Conservation (phyloP, 2,113 vertebrate genomes). For the Sciurus niger region DNA sequence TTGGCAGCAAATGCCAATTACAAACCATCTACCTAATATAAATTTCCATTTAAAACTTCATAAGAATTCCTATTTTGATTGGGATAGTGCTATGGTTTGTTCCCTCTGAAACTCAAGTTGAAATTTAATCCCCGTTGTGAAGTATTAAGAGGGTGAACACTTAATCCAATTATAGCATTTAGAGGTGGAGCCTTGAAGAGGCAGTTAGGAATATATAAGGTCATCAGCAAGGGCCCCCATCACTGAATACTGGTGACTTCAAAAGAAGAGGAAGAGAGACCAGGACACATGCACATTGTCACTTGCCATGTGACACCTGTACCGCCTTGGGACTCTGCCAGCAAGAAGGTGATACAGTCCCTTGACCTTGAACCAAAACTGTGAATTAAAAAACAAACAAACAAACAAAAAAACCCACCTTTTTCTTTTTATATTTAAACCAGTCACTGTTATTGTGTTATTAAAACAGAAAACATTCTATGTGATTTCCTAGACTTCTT, state of each 20-base stretch:
- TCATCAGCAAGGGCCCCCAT: neutral
- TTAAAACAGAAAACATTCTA: neutral
- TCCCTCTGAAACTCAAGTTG: neutral
- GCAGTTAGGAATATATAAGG: neutral
- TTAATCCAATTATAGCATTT: neutral
- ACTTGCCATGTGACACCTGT: neutral
- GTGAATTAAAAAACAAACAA: neutral
- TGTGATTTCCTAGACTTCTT: neutral
- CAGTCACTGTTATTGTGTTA: neutral
- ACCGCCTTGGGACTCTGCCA: neutral
- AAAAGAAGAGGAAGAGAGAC: neutral
- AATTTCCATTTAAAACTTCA: conserved; percentile 5
- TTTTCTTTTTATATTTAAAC: neutral
- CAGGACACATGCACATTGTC: neutral
- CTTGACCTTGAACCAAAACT: neutral
- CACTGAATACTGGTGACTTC: neutral
- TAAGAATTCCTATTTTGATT: neutral
- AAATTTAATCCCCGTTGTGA: neutral
- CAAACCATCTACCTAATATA: neutral
- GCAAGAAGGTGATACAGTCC: neutral
- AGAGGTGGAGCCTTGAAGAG: neutral
- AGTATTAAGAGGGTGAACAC: neutral
- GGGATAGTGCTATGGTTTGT: neutral
- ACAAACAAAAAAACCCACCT: no score
- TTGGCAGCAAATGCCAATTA: neutral